These are phyloP conservation scores for Himalopsyche anomala DNA, from an alignment of 2,888 invertebrate species.

Conservation along the genomic window DNA sequence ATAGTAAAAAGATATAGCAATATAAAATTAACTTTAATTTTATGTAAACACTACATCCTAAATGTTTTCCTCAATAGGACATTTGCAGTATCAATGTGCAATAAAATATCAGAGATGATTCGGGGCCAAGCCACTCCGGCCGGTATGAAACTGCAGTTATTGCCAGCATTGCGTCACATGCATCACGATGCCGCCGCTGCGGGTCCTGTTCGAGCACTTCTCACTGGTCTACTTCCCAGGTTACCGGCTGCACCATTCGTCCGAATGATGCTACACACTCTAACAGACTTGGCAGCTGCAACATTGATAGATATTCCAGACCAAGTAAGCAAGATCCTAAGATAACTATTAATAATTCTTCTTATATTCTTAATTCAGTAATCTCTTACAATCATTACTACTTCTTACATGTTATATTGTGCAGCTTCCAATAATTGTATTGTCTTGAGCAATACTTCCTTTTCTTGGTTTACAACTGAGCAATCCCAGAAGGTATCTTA, in stretches of 20 bases:
- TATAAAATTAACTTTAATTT: no score
- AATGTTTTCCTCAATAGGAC: slow-evolving; percentile 77
- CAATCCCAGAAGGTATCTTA: background rate
- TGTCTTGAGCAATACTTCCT: background rate
- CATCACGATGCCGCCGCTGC: slow-evolving; percentile 89
- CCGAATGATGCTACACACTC: slow-evolving; percentile 82
- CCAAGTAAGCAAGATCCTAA: slow-evolving; percentile 78
- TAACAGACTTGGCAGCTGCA: slow-evolving; percentile 91
- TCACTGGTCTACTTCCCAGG: slow-evolving; percentile 72
- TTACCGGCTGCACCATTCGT: slow-evolving; percentile 75
- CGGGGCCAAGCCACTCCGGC: slow-evolving; percentile 94
- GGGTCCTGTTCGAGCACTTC: slow-evolving; percentile 79
- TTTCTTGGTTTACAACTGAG: background rate
- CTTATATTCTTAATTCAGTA: background rate
- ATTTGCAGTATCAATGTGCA: slow-evolving; percentile 97
- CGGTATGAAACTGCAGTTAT: slow-evolving; percentile 92
- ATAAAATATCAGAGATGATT: slow-evolving; percentile 96
- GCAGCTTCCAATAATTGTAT: no score
- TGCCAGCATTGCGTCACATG: slow-evolving; percentile 94
- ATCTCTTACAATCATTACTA: background rate
- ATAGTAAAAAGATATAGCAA: no score
- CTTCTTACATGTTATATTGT: no score
- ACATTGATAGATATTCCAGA: slow-evolving; percentile 94
- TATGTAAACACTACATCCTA: no score
- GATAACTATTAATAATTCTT: background rate